Percentiles rank a stretch among this genome's conserved stretches.
These are phyloP conservation scores for Rhabdomys dilectus DNA, from an alignment of 2,113 vertebrate genomes.

Conservation along the genomic window DNA sequence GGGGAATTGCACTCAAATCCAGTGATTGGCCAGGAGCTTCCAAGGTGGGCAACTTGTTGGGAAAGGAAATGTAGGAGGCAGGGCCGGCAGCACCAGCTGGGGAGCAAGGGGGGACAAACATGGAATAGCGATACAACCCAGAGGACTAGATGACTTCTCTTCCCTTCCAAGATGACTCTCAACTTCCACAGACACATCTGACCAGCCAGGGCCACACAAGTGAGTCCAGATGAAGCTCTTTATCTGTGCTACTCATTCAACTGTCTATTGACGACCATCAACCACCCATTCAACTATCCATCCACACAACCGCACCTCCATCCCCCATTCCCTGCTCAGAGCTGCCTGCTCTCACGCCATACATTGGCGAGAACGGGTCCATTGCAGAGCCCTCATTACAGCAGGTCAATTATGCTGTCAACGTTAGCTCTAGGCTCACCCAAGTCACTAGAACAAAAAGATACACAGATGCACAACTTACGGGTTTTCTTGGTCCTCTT, in stretches of 20 bases:
- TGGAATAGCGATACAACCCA: neutral
- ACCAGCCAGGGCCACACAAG: neutral
- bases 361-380: accelerated
- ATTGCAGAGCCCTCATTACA: neutral
- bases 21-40: neutral
- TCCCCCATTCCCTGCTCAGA: neutral
- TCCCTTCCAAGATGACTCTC: neutral
- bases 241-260: neutral
- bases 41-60: neutral
- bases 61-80: accelerated
- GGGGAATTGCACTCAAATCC: neutral
- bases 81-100: accelerated
- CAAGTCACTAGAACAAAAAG: neutral
- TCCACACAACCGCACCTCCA: too few relatives aligned
- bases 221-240: neutral
- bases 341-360: neutral
- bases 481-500: slow-evolving; percentile 79
- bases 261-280: too few relatives aligned
- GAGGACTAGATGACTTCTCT: too few relatives aligned
- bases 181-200: neutral
- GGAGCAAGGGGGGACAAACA: neutral
- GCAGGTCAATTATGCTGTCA: neutral
- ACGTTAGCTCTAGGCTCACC: neutral
- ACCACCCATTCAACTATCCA: too few relatives aligned
- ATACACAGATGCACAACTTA: slow-evolving; percentile 76